phyloP scores from a whole-genome alignment of 2,113 vertebrate genomes.

The Apodemus speciosus region DNA sequence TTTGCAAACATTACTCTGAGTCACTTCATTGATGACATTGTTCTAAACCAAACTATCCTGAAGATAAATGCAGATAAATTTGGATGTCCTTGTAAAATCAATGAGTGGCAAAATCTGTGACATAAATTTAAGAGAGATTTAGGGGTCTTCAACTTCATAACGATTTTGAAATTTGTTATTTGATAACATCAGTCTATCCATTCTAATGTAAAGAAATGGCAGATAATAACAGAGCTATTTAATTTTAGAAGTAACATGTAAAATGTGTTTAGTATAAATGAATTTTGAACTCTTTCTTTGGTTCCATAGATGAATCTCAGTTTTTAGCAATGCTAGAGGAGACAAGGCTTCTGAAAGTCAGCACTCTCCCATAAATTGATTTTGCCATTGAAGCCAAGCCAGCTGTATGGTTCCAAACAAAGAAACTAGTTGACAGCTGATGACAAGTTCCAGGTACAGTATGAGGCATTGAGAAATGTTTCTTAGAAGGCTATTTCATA shows the following conservation, averaged over 20 bases:
- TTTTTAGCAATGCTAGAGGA: background rate
- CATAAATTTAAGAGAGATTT: background rate
- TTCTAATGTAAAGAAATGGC: background rate
- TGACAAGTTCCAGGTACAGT: background rate
- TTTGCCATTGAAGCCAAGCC: background rate
- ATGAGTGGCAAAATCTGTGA: background rate
- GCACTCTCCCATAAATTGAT: background rate
- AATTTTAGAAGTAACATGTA: background rate
- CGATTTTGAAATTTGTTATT: background rate
- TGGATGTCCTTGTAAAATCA: background rate
- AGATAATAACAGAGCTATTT: background rate
- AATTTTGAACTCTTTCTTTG: background rate
- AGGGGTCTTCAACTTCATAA: background rate
- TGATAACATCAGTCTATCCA: background rate
- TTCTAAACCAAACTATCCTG: background rate
- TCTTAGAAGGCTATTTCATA: background rate
- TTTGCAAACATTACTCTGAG: background rate
- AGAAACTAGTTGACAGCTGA: background rate
- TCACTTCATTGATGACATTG: background rate
- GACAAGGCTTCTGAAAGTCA: accelerated
- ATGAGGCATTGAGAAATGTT: background rate
- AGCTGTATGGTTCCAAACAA: background rate
- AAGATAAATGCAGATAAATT: background rate
- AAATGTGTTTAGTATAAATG: background rate
- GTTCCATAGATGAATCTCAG: background rate